A percentile compares a stretch with the other conserved stretches of the same genome.
phyloP scores from a whole-genome alignment of 2,888 invertebrate genomes.

The Agonopterix arenella region DNA sequence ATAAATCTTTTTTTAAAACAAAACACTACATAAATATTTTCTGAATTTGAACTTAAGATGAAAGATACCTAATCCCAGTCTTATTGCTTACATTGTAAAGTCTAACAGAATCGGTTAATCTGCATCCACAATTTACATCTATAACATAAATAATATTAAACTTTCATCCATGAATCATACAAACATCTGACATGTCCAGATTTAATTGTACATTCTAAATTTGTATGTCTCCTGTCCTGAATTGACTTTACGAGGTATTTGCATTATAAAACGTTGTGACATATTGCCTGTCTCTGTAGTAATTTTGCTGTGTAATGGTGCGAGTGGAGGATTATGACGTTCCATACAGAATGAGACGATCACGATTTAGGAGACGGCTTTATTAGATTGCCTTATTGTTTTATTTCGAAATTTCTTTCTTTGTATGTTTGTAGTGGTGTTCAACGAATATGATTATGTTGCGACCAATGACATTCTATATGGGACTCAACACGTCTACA shows the following conservation, averaged over 20 bases:
- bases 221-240: slow-evolving; percentile 31
- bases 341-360: slow-evolving; percentile 43
- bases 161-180: slow-evolving; percentile 6
- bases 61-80: too few species aligned
- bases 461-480: too few species aligned
- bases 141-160: slow-evolving; percentile 3
- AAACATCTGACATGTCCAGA: slow-evolving; percentile 15
- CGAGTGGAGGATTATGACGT: slow-evolving; percentile 54
- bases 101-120: not conserved
- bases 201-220: slow-evolving; percentile 44
- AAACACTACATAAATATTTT: too few species aligned
- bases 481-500: too few species aligned
- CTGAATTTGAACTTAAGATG: too few species aligned
- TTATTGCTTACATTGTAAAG: too few species aligned
- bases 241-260: slow-evolving; percentile 58
- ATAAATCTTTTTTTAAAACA: too few species aligned
- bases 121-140: not conserved
- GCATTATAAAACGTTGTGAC: slow-evolving; percentile 60
- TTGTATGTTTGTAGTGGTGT: too few species aligned
- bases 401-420: slow-evolving; percentile 11
- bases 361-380: slow-evolving; percentile 39
- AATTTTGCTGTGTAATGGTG: slow-evolving; percentile 66
- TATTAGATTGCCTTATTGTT: slow-evolving; percentile 36
- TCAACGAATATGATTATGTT: too few species aligned
- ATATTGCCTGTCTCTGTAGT: slow-evolving; percentile 51